These are phyloP conservation scores for Smithornis capensis DNA, from an alignment of 2,113 vertebrate genomes.

Conservation along the genomic window DNA sequence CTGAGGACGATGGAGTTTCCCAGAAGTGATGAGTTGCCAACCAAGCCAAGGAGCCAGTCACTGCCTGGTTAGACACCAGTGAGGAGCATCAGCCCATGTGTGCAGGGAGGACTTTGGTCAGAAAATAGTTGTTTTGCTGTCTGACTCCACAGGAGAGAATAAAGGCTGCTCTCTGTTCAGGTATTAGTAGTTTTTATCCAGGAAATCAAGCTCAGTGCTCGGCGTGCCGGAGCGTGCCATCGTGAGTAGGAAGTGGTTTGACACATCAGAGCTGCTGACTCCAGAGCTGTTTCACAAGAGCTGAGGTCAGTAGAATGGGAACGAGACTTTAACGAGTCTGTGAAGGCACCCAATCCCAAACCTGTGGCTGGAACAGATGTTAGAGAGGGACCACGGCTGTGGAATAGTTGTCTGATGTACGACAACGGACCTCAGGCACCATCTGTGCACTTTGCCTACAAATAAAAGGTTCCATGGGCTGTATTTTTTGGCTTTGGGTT, in stretches of 20 bases:
- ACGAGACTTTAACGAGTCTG: background rate
- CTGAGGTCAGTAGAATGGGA: background rate
- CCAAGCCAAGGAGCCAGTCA: background rate
- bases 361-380: background rate
- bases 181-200: constrained; percentile 41
- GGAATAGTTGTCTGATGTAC: background rate
- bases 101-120: background rate
- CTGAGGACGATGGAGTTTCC: background rate
- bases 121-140: background rate
- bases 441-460: background rate
- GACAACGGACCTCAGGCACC: background rate
- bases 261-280: constrained; percentile 33
- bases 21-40: background rate
- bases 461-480: background rate
- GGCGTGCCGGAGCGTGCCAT: background rate
- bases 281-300: background rate
- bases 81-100: background rate
- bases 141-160: background rate
- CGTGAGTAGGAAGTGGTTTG: constrained; percentile 53
- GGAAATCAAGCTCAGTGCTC: constrained; percentile 31
- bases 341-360: background rate
- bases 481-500: background rate
- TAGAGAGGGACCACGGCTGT: background rate
- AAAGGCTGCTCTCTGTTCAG: constrained; percentile 2
- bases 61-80: background rate